Evolutionary conservation across 2,888 invertebrate genomes (phyloP).

Genomic region (Nesidiocoris tenuis): DNA sequence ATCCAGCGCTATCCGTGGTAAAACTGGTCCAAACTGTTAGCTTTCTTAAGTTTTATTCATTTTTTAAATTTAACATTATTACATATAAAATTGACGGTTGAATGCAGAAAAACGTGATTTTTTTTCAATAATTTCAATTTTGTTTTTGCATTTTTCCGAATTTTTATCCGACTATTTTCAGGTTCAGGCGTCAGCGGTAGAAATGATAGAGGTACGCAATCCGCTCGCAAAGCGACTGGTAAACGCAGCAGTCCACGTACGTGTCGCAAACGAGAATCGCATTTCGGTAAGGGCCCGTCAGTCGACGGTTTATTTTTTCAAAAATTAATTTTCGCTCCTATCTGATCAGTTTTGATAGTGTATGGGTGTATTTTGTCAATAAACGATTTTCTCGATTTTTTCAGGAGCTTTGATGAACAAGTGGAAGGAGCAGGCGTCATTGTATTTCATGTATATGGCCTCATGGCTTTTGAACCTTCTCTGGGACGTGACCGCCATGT

Average conservation of each 20-base stretch:
- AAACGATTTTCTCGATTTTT: too few species aligned
- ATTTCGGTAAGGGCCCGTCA: conserved; percentile 53
- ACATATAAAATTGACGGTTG: too few species aligned
- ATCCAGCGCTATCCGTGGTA: too few species aligned
- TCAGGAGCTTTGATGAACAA: conserved; percentile 55
- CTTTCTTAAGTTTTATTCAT: neutral
- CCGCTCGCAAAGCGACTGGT: conserved; percentile 14
- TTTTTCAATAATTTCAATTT: neutral
- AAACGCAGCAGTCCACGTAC: conserved; percentile 53
- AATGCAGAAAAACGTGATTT: too few species aligned
- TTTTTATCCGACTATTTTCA: conserved; percentile 5
- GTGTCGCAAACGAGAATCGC: conserved; percentile 46
- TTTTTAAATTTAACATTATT: too few species aligned
- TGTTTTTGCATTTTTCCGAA: neutral
- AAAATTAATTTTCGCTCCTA: too few species aligned
- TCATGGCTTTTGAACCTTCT: conserved; percentile 78
- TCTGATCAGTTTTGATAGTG: too few species aligned
- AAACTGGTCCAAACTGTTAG: neutral
- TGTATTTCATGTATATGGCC: conserved; percentile 62
- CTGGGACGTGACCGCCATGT: conserved; percentile 77
- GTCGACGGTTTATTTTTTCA: too few species aligned
- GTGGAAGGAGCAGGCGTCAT: conserved; percentile 58
- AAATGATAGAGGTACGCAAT: conserved; percentile 25
- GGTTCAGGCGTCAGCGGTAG: conserved; percentile 41
- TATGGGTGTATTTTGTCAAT: too few species aligned